phyloP scores from a whole-genome alignment of 1,140 invertebrate species.

The Brachionus koreanus region DNA sequence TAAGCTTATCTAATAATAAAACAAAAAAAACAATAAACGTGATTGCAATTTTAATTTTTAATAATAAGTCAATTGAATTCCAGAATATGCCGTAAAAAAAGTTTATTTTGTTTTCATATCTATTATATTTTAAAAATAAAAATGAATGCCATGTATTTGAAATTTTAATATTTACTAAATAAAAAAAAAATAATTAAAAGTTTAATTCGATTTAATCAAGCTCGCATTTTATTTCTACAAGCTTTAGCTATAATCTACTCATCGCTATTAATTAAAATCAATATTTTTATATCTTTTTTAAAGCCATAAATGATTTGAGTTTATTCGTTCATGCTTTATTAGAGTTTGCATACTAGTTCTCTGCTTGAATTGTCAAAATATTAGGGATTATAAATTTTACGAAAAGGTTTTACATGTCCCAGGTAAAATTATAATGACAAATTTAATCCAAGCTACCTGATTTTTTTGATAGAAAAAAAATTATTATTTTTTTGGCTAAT shows the following conservation, averaged over 20 bases:
- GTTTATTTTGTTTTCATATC: too few species aligned
- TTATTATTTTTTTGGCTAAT: neutral
- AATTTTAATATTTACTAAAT: neutral
- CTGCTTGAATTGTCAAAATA: neutral
- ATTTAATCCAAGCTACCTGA: conserved; percentile 15
- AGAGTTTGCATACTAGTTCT: neutral
- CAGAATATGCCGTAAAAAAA: too few species aligned
- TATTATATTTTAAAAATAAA: too few species aligned
- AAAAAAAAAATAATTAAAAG: neutral
- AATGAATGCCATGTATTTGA: neutral
- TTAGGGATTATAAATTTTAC: neutral
- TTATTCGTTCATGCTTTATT: neutral
- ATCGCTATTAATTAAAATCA: neutral
- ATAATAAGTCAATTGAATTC: too few species aligned
- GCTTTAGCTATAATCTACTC: neutral
- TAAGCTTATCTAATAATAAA: neutral
- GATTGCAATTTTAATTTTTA: too few species aligned
- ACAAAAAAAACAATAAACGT: neutral
- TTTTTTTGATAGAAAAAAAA: conserved; percentile 2
- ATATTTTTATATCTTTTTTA: neutral
- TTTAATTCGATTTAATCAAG: neutral
- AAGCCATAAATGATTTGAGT: neutral
- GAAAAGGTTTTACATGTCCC: neutral
- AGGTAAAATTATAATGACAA: neutral
- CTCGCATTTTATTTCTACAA: neutral